These are phyloP conservation scores for Staurois parvus DNA, from an alignment of 2,797 vertebrate species.

Conservation along the genomic window DNA sequence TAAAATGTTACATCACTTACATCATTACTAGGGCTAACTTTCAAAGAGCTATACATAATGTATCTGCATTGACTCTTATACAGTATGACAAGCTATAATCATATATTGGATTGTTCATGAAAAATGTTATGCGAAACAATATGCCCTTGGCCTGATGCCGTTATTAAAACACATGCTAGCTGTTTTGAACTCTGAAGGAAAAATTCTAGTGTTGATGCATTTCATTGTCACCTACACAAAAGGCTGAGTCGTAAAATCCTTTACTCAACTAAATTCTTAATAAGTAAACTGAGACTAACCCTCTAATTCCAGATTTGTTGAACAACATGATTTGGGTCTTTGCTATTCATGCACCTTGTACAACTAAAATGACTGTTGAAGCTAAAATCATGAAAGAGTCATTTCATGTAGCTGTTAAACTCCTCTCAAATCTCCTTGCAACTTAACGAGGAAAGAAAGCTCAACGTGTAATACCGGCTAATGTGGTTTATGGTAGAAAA, in stretches of 20 bases:
- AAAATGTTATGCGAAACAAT: not conserved
- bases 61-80: no score
- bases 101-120: not conserved
- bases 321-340: constrained; percentile 99
- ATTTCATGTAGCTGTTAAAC: constrained; percentile 89
- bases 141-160: not conserved
- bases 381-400: constrained; percentile 89
- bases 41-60: no score
- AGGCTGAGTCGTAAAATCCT: constrained; percentile 96
- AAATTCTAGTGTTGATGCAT: constrained; percentile 80
- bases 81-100: no score
- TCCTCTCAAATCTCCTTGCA: constrained; percentile 99
- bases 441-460: constrained; percentile 88
- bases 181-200: constrained; percentile 69
- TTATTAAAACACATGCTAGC: constrained; percentile 73
- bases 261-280: constrained; percentile 99
- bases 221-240: constrained; percentile 85
- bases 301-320: constrained; percentile 99
- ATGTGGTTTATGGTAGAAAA: constrained; percentile 92
- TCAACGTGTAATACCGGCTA: constrained; percentile 93
- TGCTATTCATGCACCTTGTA: constrained; percentile 98
- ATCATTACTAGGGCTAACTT: no score
- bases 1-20: no score
- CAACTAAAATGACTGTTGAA: constrained; percentile 87
- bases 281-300: constrained; percentile 99